These are phyloP conservation scores for Caenorhabditis angaria DNA, from an alignment of 2,888 invertebrate genomes.

Conservation along the genomic window DNA sequence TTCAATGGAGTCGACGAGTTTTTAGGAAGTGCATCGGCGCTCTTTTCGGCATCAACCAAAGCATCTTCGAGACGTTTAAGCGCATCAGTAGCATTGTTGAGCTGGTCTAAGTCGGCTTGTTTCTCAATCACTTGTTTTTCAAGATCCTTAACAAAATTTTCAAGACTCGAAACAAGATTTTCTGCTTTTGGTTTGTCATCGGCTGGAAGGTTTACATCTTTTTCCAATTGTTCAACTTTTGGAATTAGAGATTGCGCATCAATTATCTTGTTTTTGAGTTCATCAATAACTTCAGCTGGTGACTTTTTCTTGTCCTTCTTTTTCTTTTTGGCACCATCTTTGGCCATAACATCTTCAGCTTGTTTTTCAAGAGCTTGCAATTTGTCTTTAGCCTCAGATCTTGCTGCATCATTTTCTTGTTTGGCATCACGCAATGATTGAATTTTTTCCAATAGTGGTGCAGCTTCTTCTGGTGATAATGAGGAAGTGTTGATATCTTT, in stretches of 20 bases:
- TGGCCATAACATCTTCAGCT: constrained; percentile 23
- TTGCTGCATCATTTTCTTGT: constrained; percentile 17
- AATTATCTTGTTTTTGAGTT: constrained; percentile 16
- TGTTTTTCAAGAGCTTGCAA: constrained; percentile 28
- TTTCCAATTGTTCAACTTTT: constrained; percentile 18
- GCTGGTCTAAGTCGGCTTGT: constrained; percentile 17
- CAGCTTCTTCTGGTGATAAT: constrained; percentile 8
- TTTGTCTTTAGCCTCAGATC: constrained; percentile 28
- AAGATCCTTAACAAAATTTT: constrained; percentile 8
- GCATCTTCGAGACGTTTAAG: constrained; percentile 27
- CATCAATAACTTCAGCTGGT: constrained; percentile 10
- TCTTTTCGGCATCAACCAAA: constrained; percentile 22
- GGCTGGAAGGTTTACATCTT: constrained; percentile 5
- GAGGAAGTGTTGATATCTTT: constrained; percentile 5
- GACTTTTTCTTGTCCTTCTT: constrained; percentile 19
- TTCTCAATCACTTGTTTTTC: constrained; percentile 17
- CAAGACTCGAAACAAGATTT: constrained; percentile 5
- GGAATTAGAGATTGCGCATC: constrained; percentile 19
- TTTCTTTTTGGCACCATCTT: constrained; percentile 7
- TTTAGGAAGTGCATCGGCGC: constrained; percentile 10
- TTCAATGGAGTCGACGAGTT: constrained; percentile 13
- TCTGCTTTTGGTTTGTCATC: constrained; percentile 14
- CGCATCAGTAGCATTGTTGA: constrained; percentile 18
- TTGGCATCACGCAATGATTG: constrained; percentile 7
- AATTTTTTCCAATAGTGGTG: constrained; percentile 5